Evolutionary conservation across 2,888 invertebrate genomes (phyloP), one percentile per base, ranked within the genome.

Genomic region (Gastrophysa polygoni): DNA sequence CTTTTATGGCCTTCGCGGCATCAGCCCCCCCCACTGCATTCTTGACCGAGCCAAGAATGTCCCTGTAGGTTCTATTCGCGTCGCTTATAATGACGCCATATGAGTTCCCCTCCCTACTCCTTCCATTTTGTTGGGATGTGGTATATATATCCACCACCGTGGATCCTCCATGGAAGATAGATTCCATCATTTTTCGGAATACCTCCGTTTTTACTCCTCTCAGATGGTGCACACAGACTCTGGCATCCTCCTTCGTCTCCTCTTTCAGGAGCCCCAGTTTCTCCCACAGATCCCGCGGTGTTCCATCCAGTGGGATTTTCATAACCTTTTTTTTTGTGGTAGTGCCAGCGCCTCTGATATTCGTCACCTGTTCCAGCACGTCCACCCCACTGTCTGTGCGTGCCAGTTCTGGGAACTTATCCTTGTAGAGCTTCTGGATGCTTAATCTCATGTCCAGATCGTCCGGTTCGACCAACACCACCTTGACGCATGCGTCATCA

Each of bases 341-440:
- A n/a, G 8, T 32, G 16, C 20, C 58, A 38, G 17, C n/a, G 10
- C 16, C 24, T 44, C 46, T 44, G 17, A 59, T 14, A 16, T 34
- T 59, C 2, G 38, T 59, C 4, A 4, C 48, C 20, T 61, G 61
- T 11, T 64, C 64, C 2, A 61, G 10, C 1, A 50, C 28, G 14
- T 55, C 59, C 10, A 58, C 32, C 7, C 56, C 65, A 10, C 29
- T 59, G 1, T 20, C 17, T 1, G 54, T n/a, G 11, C 46, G 24
- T 3, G 2, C 55, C 10, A 66, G 51, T 29, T 63, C 56, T 1
- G 66, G 58, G 44, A 48, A 66, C 14, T 54, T 63, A 3, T 55
- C 17, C 34, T n/a, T 63, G 17, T 47, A 63, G 7, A 58, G 29
- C 21, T 11, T 60, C 21, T 65, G 64, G 0, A 63, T 62, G 21